These are phyloP conservation scores for Sinocyclocheilus anophthalmus DNA, from an alignment of 2,113 vertebrate genomes.

Conservation along the genomic window DNA sequence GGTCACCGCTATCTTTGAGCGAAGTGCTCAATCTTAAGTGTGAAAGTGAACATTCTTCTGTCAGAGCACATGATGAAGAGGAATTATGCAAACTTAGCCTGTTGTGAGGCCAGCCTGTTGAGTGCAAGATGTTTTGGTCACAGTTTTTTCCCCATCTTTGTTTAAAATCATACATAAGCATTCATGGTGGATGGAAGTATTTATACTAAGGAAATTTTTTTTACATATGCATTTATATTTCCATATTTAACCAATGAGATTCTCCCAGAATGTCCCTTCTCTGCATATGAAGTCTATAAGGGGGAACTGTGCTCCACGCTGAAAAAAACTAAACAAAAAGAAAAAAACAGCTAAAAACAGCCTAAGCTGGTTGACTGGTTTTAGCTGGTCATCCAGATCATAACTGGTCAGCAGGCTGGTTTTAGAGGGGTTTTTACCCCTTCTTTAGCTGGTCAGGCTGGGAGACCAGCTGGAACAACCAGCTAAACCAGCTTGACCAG, in stretches of 20 bases:
- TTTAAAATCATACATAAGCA: neutral
- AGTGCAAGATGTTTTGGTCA: neutral
- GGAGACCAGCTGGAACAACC: no score
- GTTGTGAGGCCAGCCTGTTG: neutral
- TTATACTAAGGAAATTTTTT: neutral
- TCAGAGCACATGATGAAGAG: constrained; percentile 32
- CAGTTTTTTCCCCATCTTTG: neutral
- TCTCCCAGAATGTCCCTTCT: neutral
- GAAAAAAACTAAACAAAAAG: no score
- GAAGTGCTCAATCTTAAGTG: constrained; percentile 31
- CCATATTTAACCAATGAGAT: neutral
- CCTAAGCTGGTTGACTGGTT: no score
- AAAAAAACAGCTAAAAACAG: no score
- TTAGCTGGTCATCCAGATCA: no score
- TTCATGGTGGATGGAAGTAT: neutral
- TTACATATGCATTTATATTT: neutral
- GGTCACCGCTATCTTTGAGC: constrained; percentile 46
- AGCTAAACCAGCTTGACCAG: no score
- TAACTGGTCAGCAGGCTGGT: no score
- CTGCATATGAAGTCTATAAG: no score
- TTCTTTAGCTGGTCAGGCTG: no score
- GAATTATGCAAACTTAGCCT: neutral
- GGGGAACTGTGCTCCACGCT: no score
- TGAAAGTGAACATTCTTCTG: constrained; percentile 23
- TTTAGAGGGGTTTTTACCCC: no score